Evolutionary conservation across 2,888 invertebrate genomes (phyloP), one percentile per base, ranked within the genome.

Genomic region (Protodeltote pygarga): DNA sequence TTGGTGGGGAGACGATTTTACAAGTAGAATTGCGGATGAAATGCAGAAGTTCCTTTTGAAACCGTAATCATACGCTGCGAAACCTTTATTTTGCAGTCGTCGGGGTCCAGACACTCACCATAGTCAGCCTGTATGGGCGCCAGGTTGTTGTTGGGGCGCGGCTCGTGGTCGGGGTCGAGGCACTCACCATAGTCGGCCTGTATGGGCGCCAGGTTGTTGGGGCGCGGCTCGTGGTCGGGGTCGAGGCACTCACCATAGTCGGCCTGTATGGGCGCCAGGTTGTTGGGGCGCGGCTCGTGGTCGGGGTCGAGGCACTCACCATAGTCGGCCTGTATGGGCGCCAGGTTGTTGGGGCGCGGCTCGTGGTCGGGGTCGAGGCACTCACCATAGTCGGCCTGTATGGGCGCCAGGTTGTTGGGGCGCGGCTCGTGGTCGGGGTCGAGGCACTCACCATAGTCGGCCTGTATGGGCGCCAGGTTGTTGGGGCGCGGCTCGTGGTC

Each of bases 101-200:
- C n/a, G n/a, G n/a, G n/a, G n/a, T n/a, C n/a, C n/a, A n/a, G n/a
- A 3, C n/a, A 69, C 78, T 65, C 10, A 84, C 84, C 82, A 31
- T 79, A 84, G 3, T 85, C 85, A 0, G 80, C 73, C 0, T 80
- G 72, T 16, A 82, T 65, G 0, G 81, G 75, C 29, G 81, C 73
- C 11, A 78, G 46, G 11, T 65, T 75, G 55, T 75, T 74, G 5
- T 3, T 4, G 1, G 23, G n/a, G 3, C 4, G 10, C 3, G n/a
- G 9, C 6, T 14, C 27, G 3, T 3, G 14, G n/a, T n/a, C n/a
- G n/a, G n/a, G n/a, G 33, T 75, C 77, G n/a, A 80, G 44, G 19
- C 82, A 76, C 71, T 84, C 84, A 70, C 81, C 86, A 27, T 84
- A 25, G 8, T n/a, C n/a, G n/a, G n/a, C n/a, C n/a, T n/a, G 85